A percentile compares a stretch with the other conserved stretches of the same genome.
Conservation (phyloP, 2,888 invertebrate species). For the Amblyteles armatorius region DNA sequence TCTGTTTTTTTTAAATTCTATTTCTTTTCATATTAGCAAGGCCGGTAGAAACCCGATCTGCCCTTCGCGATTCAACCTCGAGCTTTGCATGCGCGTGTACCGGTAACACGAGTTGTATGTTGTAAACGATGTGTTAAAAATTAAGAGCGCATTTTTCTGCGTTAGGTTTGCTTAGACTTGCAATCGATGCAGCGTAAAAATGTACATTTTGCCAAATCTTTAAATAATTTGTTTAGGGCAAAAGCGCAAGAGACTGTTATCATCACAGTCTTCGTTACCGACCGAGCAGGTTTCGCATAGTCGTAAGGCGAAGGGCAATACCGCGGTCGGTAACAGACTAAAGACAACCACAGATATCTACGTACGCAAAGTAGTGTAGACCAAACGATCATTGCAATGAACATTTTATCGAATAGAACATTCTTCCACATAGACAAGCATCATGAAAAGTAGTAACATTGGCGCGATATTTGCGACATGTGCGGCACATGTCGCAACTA, state of each 20-base stretch:
- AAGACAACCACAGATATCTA: not conserved
- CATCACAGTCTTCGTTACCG: not conserved
- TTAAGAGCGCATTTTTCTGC: not conserved
- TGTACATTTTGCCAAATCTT: not conserved
- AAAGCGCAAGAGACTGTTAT: not conserved
- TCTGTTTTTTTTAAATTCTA: constrained; percentile 28
- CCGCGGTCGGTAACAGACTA: not conserved
- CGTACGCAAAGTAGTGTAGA: not conserved
- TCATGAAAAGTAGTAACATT: no score
- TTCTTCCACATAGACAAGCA: not conserved
- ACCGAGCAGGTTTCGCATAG: no score
- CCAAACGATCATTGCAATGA: not conserved
- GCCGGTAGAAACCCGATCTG: constrained; percentile 73
- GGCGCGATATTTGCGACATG: no score
- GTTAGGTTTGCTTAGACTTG: not conserved
- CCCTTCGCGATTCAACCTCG: constrained; percentile 53
- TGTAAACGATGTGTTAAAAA: not conserved
- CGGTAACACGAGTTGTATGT: constrained; percentile 19
- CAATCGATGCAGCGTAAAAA: not conserved
- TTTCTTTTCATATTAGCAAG: constrained; percentile 11
- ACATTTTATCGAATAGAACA: not conserved
- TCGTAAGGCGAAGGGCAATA: not conserved
- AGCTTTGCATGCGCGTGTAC: constrained; percentile 49
- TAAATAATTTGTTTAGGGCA: no score
- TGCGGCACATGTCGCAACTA: no score